phyloP scores from a whole-genome alignment of 2,113 vertebrate species.

The Myocastor coypus region DNA sequence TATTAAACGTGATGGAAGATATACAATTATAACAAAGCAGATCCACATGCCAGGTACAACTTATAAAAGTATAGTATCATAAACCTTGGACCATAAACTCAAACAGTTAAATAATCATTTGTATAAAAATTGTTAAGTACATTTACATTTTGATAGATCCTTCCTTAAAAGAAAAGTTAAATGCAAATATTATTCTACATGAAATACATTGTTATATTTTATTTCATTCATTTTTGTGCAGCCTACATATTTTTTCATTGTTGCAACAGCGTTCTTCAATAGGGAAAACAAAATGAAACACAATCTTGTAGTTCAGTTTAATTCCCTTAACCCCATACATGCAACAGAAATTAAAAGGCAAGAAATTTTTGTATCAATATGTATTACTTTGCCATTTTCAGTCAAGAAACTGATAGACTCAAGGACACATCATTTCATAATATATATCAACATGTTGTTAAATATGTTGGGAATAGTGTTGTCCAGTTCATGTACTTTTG shows the following conservation, averaged over 20 bases:
- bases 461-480: slow-evolving; percentile 10
- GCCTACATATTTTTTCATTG: not conserved
- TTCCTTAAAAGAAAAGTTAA: not conserved
- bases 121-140: not conserved
- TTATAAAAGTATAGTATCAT: not conserved
- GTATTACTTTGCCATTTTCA: not conserved
- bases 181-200: not conserved
- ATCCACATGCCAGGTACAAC: not conserved
- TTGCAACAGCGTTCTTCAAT: not conserved
- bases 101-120: not conserved
- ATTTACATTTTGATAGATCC: not conserved
- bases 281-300: not conserved
- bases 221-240: not conserved
- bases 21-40: slow-evolving; percentile 47
- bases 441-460: not conserved
- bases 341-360: not conserved
- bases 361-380: not conserved
- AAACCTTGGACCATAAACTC: slow-evolving; percentile 4
- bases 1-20: slow-evolving; percentile 66
- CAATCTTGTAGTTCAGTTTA: not conserved
- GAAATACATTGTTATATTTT: not conserved
- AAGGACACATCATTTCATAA: not conserved
- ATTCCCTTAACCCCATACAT: not conserved
- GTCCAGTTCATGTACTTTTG: not conserved
- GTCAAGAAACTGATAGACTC: slow-evolving; percentile 18